Base-by-base conservation (phyloP, 2,113 vertebrate species). In the Chionis minor region DNA sequence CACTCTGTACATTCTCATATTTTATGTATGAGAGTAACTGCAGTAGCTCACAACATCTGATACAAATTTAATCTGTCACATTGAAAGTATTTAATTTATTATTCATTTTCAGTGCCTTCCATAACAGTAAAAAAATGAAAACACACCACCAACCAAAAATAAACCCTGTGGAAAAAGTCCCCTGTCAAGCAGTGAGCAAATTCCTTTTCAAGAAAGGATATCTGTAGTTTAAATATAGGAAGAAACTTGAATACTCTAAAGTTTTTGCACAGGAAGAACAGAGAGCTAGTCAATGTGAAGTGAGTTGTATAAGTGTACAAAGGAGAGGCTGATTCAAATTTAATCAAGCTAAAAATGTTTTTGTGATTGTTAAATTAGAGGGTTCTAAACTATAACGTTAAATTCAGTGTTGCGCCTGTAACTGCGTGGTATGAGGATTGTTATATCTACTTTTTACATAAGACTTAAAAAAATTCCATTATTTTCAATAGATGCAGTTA, bases 341-440 rank as follows among this genome's bases (percentile, higher is more conserved):
- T 20, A 62, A 56, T 66, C 23, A 44, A 9, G 19, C 9, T 55
- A 42, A 69, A 62, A 32, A 1, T 0, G 0, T 2, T 49, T 74
- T 70, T 79, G 38, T 63, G 51, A 14, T 71, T 80, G 17, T 88
- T 77, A 72, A 73, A 77, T 80, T n/a, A 56, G 49, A 51, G 13
- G 3, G 2, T 1, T 38, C n/a, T 56, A 52, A 91, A 61, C 21
- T 30, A 7, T 20, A 62, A 22, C 6, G 28, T 79, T 54, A 38
- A 73, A 61, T 94, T 80, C 23, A 61, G 61, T 1, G 2, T 54
- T 75, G 32, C 20, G 63, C 85, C 17, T 28, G 47, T 38, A 66
- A 67, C 6, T 47, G 40, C 58, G 9, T 45, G 21, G 11, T 24
- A 19, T 74, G 30, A 56, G 69, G 9, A 27, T 80, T 35, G 17